Evolutionary conservation across 2,797 vertebrate species (phyloP).

Genomic region (Eulemur albifrons): DNA sequence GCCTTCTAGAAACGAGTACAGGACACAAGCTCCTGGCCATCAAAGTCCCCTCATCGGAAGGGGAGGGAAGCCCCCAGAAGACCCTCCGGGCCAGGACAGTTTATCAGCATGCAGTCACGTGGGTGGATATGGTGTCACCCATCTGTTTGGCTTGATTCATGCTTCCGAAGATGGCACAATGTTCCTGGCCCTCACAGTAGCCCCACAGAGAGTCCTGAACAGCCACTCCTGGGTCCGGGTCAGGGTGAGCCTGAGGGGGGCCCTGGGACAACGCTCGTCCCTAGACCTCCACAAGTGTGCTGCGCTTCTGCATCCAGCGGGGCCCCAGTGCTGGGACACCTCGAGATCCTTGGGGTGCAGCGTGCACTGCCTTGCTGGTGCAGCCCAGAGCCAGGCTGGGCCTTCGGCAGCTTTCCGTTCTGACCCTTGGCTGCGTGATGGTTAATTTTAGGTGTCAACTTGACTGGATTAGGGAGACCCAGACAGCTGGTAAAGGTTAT

Average conservation of each 20-base stretch:
- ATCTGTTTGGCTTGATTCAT: background rate
- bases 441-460: background rate
- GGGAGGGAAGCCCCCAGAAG: background rate
- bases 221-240: background rate
- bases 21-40: background rate
- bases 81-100: background rate
- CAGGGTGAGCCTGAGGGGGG: background rate
- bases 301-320: accelerated
- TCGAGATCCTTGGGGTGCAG: background rate
- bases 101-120: background rate
- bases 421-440: background rate
- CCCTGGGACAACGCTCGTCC: background rate
- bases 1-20: background rate
- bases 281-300: background rate
- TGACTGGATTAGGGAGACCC: background rate
- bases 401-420: background rate
- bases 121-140: background rate
- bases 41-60: background rate
- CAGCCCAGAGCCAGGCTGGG: background rate
- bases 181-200: background rate
- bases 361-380: accelerated
- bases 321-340: too few relatives aligned
- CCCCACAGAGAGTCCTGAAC: background rate
- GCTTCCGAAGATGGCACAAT: background rate
- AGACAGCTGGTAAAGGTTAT: background rate